phyloP scores from a whole-genome alignment of 2,113 vertebrate species.

The Caretta caretta region DNA sequence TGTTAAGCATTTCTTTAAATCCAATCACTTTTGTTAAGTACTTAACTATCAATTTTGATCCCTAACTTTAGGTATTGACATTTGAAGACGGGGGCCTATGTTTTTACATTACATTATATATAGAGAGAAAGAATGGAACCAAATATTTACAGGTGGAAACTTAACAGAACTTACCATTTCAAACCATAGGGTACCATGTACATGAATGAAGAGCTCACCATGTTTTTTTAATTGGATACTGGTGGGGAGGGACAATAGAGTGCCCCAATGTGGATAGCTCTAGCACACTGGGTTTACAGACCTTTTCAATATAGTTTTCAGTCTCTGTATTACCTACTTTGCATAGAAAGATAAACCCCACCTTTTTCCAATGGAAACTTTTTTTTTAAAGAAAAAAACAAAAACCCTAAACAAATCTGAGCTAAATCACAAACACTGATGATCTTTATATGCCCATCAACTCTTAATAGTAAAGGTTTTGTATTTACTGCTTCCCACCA shows the following conservation, averaged over 20 bases:
- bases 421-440: constrained; percentile 1
- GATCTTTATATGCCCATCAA: constrained; percentile 3
- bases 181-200: neutral
- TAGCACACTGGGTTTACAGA: neutral
- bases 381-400: neutral
- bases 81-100: neutral
- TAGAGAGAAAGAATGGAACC: neutral
- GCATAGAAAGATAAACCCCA: constrained; percentile 11
- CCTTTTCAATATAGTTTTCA: constrained; percentile 12
- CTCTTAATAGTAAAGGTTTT: neutral
- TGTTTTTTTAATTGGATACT: neutral
- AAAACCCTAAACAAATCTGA: neutral
- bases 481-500: constrained; percentile 20
- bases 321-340: neutral
- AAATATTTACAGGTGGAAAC: neutral
- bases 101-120: neutral
- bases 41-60: neutral
- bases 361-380: neutral
- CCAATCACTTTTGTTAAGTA: neutral
- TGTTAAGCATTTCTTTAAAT: neutral
- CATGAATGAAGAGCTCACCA: neutral
- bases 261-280: neutral
- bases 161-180: neutral
- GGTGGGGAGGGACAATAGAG: neutral
- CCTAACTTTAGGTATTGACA: neutral